A percentile compares a stretch with the other conserved stretches of the same genome.
Evolutionary conservation across 37 sponge, comb jelly and placozoan species (phyloP).

Genomic region (Hexactinellida sp.): DNA sequence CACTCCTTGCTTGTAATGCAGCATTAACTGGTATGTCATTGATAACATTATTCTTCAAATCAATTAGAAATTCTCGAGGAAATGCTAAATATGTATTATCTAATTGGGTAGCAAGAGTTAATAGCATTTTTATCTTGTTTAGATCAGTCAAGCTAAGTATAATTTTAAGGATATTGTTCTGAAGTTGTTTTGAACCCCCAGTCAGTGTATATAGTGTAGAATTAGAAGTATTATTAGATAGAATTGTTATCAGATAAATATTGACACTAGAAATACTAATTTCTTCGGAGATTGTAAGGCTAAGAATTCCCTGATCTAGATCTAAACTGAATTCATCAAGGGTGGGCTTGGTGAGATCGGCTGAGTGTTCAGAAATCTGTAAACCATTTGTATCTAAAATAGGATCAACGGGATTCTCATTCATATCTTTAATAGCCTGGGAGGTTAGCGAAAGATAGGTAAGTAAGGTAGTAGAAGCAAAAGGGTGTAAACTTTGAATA

Average conservation of each 20-base stretch:
- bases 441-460: slow-evolving; percentile 52
- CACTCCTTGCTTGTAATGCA: slow-evolving; percentile 33
- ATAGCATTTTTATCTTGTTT: slow-evolving; percentile 46
- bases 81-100: slow-evolving; percentile 38
- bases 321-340: background rate
- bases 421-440: slow-evolving; percentile 47
- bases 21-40: background rate
- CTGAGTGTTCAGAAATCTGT: slow-evolving; percentile 22
- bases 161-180: slow-evolving; percentile 22
- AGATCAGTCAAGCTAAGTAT: slow-evolving; percentile 40
- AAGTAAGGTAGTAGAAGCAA: background rate
- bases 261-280: background rate
- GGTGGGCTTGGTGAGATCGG: background rate
- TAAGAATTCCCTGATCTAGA: background rate
- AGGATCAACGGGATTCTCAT: slow-evolving; percentile 34
- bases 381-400: slow-evolving; percentile 33
- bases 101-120: slow-evolving; percentile 37
- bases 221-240: background rate
- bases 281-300: background rate
- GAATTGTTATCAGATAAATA: background rate
- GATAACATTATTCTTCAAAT: background rate
- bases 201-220: slow-evolving; percentile 32
- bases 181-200: slow-evolving; percentile 27
- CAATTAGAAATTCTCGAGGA: slow-evolving; percentile 24
- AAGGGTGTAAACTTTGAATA: background rate